Conservation (phyloP, 1,140 invertebrate genomes). For the Rhopalosiphum maidis region DNA sequence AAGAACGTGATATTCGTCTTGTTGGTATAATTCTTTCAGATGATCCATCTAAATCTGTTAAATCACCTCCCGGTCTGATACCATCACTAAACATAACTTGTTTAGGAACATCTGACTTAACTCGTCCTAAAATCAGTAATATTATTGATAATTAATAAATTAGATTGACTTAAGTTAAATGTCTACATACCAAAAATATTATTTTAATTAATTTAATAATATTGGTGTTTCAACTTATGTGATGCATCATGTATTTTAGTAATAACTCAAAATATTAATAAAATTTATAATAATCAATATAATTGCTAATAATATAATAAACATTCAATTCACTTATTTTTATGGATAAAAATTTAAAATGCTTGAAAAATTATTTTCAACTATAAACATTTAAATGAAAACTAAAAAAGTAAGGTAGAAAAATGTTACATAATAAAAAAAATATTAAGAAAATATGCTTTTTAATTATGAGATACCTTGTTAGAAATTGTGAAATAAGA, state of each 20-base stretch:
- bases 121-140: slow-evolving; percentile 60
- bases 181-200: background rate
- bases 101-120: slow-evolving; percentile 69
- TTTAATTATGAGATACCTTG: background rate
- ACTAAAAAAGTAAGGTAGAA: background rate
- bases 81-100: slow-evolving; percentile 93
- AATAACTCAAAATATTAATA: background rate
- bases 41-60: slow-evolving; percentile 76
- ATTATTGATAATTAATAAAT: background rate
- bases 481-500: background rate
- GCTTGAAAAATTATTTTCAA: background rate
- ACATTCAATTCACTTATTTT: background rate
- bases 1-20: slow-evolving; percentile 60
- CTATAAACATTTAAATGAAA: background rate
- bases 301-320: background rate
- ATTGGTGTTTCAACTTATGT: background rate
- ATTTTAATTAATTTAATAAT: background rate
- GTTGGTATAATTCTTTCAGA: slow-evolving; percentile 64
- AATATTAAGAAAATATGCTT: background rate
- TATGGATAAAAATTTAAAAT: background rate
- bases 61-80: slow-evolving; percentile 87
- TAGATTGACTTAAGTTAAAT: background rate
- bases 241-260: no score
- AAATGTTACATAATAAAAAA: background rate
- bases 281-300: background rate